Evolutionary conservation across 2,797 vertebrate genomes (phyloP).

Genomic region (Bradypodion ventrale): DNA sequence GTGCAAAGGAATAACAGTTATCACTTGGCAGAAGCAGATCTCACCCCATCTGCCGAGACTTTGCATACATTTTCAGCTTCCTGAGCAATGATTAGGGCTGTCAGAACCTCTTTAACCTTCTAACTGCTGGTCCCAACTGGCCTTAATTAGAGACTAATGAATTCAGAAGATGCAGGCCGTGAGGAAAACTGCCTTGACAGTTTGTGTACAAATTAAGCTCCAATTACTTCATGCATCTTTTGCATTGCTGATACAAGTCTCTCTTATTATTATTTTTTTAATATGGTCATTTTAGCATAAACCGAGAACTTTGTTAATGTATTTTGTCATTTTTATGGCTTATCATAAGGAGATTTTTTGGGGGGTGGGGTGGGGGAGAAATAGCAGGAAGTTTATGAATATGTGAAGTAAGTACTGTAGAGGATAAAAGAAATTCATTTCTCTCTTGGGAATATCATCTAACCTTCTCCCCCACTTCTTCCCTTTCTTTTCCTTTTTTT

Average conservation of each 20-base stretch:
- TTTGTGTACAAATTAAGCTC: conserved; percentile 96
- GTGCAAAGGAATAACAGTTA: conserved; percentile 97
- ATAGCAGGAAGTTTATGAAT: conserved; percentile 77
- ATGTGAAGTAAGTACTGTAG: conserved; percentile 79
- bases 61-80: conserved; percentile 97
- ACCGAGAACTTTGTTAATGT: conserved; percentile 81
- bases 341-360: conserved; percentile 65
- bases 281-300: conserved; percentile 83
- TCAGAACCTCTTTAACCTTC: conserved; percentile 99
- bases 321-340: conserved; percentile 83
- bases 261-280: conserved; percentile 84
- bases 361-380: conserved; percentile 40
- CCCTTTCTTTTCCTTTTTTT: not conserved
- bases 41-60: conserved; percentile 95
- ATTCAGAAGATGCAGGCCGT: conserved; percentile 98
- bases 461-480: conserved; percentile 67
- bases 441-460: conserved; percentile 73
- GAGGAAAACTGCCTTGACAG: conserved; percentile 90
- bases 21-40: conserved; percentile 91
- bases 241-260: conserved; percentile 85
- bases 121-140: conserved; percentile 99
- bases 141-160: conserved; percentile 99
- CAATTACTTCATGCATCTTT: conserved; percentile 89
- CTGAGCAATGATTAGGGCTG: conserved; percentile 99
- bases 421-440: conserved; percentile 79